Base-by-base conservation (phyloP, 2,888 invertebrate genomes). In the Sphaerophoria taeniata region DNA sequence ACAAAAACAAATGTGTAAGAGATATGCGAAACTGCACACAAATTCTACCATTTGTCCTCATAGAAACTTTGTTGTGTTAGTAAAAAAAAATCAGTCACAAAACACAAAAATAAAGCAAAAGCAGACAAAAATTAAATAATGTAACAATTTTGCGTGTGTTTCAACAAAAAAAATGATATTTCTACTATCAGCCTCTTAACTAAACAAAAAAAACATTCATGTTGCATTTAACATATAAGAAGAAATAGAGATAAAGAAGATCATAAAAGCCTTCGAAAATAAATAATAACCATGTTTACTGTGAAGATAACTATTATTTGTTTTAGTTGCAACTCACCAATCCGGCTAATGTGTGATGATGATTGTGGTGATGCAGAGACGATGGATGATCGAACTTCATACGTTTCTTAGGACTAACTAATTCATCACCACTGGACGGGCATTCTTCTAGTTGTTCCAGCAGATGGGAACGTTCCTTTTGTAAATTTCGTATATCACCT, bases 361-460 rank as follows among this genome's bases (percentile, higher is more conserved):
- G 89, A 86, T 89, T 91, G 90, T 90, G 90, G 89, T 91, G 91
- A 90, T 92, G 91, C 73, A 88, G 81, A 70, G 81, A 81, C 76
- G 85, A 87, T 69, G 88, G 86, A 89, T 93, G 93, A 88, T 95
- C 94, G 88, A 95, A 93, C 90, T 95, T 95, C 84, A 94, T 92
- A 82, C 95, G 93, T 90, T 95, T 95, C 90, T 95, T 95, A 80
- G 95, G 94, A 88, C 94, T 94, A 87, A 94, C 93, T 88, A 94
- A 90, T 90, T 95, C 95, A 91, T 95, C 95, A 85, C 95, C 95
- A 89, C 95, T 95, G 90, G 95, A 95, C 89, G 94, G 94, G 92
- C 95, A 95, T 89, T 95, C 95, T 89, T 95, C 95, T 89, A 95
- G 93, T 90, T 95, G 95, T 90, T 95, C 95, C 87, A 95, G 92